phyloP scores from a whole-genome alignment of 35 echinoderm and acorn worm genomes.

The Hemicentrotus pulcherrimus region DNA sequence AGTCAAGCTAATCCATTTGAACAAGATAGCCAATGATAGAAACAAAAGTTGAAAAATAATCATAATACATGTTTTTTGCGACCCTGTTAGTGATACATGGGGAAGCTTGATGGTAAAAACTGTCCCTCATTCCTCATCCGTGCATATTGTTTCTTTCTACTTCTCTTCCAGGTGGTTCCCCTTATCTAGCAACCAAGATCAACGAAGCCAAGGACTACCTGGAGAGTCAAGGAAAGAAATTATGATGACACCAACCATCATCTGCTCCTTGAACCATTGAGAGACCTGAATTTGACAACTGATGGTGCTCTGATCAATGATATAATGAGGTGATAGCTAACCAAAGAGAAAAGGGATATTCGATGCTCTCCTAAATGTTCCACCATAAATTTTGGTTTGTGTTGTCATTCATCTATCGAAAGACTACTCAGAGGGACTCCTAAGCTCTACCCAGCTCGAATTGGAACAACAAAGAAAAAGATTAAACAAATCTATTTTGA shows the following conservation, averaged over 20 bases:
- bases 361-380: not conserved
- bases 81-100: too few relatives aligned
- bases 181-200: slow-evolving; percentile 96
- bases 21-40: too few relatives aligned
- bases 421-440: not conserved
- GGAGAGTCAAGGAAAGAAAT: slow-evolving; percentile 76
- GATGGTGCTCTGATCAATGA: not conserved
- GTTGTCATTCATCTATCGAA: not conserved
- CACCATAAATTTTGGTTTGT: not conserved
- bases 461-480: not conserved
- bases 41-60: too few relatives aligned
- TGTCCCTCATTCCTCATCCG: not conserved
- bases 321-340: not conserved
- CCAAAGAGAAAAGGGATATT: not conserved
- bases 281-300: not conserved
- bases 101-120: not conserved
- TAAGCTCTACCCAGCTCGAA: not conserved
- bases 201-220: slow-evolving; percentile 99
- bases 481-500: too few relatives aligned
- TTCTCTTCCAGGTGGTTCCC: slow-evolving; percentile 83
- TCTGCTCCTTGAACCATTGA: not conserved
- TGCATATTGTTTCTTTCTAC: not conserved
- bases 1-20: too few relatives aligned
- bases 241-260: slow-evolving; percentile 27
- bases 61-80: too few relatives aligned